Base-by-base conservation (phyloP, 2,797 vertebrate genomes). In the Valencia hispanica region DNA sequence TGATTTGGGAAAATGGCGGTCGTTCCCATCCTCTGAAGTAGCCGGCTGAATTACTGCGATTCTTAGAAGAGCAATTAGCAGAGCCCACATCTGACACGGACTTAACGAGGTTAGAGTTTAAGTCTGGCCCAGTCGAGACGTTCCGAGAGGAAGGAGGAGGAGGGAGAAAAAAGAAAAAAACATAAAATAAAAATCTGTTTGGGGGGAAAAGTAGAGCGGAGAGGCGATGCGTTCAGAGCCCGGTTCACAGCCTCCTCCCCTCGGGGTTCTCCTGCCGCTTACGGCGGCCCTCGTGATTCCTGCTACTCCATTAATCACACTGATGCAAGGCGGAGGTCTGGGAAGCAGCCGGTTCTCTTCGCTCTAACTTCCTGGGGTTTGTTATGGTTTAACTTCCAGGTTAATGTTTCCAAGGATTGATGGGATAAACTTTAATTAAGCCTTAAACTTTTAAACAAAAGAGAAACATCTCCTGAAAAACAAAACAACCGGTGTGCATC, bases 21-120 rank as follows among this genome's bases (percentile, higher is more conserved):
- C 57, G 0, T 43, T 66, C 6, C 20, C 74, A 59, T 25, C 57
- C 22, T 30, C 39, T 32, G 39, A 59, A 55, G 0, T 34, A 68
- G 84, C 83, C 88, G 10, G 75, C 80, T 91, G 90, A 94, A 91
- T 93, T 90, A 92, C 90, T 86, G 89, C 84, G 81, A 90, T 92
- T 92, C 93, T 92, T 91, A 93, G 93, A 87, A 92, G 92, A 91
- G 91, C 90, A 94, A 94, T 94, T 93, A 92, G 92, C 69, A 79
- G 79, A 86, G 78, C 72, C 39, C 70, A 45, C 75, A 70, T 86
- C 80, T 77, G 79, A 78, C 69, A 70, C 80, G 6, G 74, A 77
- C 88, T 87, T 91, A 92, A 92, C 85, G 81, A 91, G 92, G 82
- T 87, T 80, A 86, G 86, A 88, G 82, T 79, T 89, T 83, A 86